A percentile compares a stretch with the other conserved stretches of the same genome.
These are phyloP conservation scores for Okamejei kenojei DNA, from an alignment of 2,797 vertebrate genomes.

Conservation along the genomic window DNA sequence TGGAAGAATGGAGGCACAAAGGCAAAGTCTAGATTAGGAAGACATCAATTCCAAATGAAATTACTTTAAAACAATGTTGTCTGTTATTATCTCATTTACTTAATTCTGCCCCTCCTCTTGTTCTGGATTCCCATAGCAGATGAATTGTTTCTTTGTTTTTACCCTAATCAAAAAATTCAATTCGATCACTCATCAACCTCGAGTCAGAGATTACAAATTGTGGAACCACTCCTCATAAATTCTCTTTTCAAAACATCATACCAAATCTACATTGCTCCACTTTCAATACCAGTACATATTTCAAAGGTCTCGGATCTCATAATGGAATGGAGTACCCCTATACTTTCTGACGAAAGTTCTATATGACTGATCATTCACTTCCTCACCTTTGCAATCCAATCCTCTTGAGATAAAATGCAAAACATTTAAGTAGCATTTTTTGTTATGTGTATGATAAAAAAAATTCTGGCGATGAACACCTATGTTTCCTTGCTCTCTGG, in stretches of 20 bases:
- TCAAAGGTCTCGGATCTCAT: background rate
- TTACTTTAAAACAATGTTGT: background rate
- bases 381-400: background rate
- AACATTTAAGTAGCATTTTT: background rate
- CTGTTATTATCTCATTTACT: background rate
- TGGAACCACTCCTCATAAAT: background rate
- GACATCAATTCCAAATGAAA: background rate
- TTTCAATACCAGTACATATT: background rate
- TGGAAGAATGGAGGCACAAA: background rate
- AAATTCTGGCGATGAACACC: background rate
- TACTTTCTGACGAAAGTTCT: background rate
- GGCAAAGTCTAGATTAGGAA: background rate
- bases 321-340: background rate
- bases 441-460: background rate
- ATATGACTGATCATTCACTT: background rate
- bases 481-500: background rate
- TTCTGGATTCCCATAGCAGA: background rate
- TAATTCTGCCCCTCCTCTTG: background rate
- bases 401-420: background rate
- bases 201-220: background rate
- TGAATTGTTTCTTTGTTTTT: background rate
- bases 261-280: background rate
- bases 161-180: background rate
- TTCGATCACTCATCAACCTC: background rate
- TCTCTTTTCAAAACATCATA: background rate